Base-by-base conservation (phyloP, 2,888 invertebrate genomes). In the Mimas tiliae region DNA sequence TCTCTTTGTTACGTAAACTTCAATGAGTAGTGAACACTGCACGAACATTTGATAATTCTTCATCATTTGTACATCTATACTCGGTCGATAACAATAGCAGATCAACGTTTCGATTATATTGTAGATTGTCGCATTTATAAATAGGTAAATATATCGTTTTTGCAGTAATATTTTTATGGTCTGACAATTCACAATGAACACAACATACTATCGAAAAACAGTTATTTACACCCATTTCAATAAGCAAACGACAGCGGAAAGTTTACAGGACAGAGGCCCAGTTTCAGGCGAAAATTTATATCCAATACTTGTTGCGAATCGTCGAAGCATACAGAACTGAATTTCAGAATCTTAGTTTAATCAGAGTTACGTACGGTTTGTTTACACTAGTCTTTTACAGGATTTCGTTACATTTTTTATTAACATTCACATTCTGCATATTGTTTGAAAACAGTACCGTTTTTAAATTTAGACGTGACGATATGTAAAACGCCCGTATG, bases 401-500 rank as follows among this genome's bases (percentile, higher is more conserved):
- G 9, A 38, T 42, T 42, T 12, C 42, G 58, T 42, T 58, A 16
- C 53, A 33, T 14, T 38, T 42, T 58, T 16, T 38, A 19, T 58
- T 58, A 58, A 58, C 16, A 42, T 6, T 12, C 4, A 58, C 58
- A 42, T 11, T 19, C 19, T 16, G 38, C 34, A 11, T 58, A 8
- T 47, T 62, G 64, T 65, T 50, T 55, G 53, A 64, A 58, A 42
- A 53, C 53, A 33, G 14, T 38, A 19, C 27, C 9, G 33, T 58
- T 42, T 58, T 58, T 58, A 38, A 42, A 58, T 58, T 38, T 58
- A 58, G 42, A 58, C 38, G 38, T 58, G 58, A 53, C 53, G 53
- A 58, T 38, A 68, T 42, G 19, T 42, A 42, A 58, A 55, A 42
- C 38, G 6, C 12, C 33, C 6, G 33, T 12, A 33, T 33, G 58